Evolutionary conservation across 2,888 invertebrate species (phyloP), one percentile per base, ranked within the genome.

Genomic region (Papilio elwesi): DNA sequence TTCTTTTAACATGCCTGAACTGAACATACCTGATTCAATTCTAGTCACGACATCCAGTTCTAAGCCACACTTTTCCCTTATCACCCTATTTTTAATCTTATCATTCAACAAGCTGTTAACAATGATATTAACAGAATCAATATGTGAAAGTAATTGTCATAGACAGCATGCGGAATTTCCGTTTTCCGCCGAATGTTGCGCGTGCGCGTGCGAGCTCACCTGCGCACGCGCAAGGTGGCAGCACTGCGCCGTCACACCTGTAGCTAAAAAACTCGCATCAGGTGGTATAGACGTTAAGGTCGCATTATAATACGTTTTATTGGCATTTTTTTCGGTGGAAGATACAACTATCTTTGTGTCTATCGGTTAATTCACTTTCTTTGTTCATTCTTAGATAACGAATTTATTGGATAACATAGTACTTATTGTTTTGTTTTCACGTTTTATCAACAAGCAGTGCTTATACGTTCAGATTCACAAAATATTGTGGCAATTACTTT

Each of bases 141-240:
- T 43, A 67, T 49, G 70, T 71, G 67, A 75, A 74, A 71, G 70
- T 68, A 70, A 72, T 74, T 72, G 72, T 74, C 73, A 72, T 73
- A 77, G 75, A 74, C 80, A 80, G 79, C 87, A 87, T 83, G 85
- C 83, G 84, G 85, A 87, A 86, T 87, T 85, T 88, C 87, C 88
- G 90, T 90, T 90, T 87, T 62, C 59, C 43, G 75, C 81, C 77
- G 78, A 81, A 80, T 78, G 68, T 71, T 66, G 71, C 52, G 57
- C 71, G 70, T 52, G 73, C 75, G 74, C 77, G 73, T 78, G 77
- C 77, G 77, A 77, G 75, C 78, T 86, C 90, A 90, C 89, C 90
- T 90, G 90, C 89, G 79, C 79, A 67, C 26, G 74, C 72, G 81
- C 84, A 84, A 84, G 84, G 83, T 84, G 84, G 80, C 76, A 73